Evolutionary conservation across 1,140 invertebrate genomes (phyloP), one percentile per base, ranked within the genome.

Genomic region (Drosophila lini): DNA sequence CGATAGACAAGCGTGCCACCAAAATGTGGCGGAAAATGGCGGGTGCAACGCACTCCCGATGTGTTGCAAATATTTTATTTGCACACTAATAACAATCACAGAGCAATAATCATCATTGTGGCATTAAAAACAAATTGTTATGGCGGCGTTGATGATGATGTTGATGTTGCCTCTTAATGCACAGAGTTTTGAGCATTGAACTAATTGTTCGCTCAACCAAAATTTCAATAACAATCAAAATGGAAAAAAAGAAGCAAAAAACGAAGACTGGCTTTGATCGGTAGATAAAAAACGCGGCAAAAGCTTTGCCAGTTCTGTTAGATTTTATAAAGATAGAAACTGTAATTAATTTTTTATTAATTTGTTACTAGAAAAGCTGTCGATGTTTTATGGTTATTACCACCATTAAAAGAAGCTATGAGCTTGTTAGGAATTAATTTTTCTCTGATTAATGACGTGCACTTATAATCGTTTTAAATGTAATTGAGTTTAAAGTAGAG

Each of bases 151-250:
- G 41, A 68, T 56, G 15, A 45, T 53, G 47, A 48, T 74, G 42
- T 28, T 55, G 48, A 22, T 69, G 52, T 28, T 34, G 32, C 41
- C 34, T 56, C 52, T 60, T 55, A 38, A 38, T 38, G 63, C 45
- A 31, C 52, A 31, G 40, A 53, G 77, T 58, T 76, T 61, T 88
- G 80, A 82, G 80, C 83, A 82, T 88, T 88, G 83, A 88, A 88
- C 83, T 80, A 80, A 88, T 88, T 88, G 83, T 88, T 73, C 83
- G 77, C 83, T 88, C 83, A 88, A 88, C 65, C 74, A 62, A 78
- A 75, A 68, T 76, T 78, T 78, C 62, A 76, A 59, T 74, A 53
- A 47, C 47, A 76, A 76, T 55, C 38, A 48, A 60, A 40, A 38
- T 16, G 41, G 48, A 36, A 4, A 45, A 15, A 60, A 70, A 55